Evolutionary conservation across 1,140 invertebrate species (phyloP).

Genomic region (Lepeophtheirus salmonis): DNA sequence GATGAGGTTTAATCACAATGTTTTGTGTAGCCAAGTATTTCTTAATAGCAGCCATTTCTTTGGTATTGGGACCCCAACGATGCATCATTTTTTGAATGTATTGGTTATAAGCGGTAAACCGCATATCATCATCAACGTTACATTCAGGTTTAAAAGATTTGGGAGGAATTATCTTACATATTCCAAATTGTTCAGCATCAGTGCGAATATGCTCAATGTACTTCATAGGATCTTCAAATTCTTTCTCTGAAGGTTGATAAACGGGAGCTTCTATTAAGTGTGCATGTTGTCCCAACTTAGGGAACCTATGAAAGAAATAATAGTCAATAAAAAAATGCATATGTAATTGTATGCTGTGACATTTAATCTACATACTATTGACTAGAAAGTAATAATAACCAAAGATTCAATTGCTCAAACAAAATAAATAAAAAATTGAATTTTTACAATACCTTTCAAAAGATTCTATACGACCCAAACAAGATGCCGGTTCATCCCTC

Average conservation of each 20-base stretch:
- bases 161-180: conserved; percentile 76
- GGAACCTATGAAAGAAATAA: conserved; percentile 6
- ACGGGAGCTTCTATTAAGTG: conserved; percentile 55
- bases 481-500: not conserved
- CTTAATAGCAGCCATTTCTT: conserved; percentile 64
- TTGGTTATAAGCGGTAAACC: conserved; percentile 75
- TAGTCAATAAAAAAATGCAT: no score
- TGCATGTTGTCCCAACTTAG: conserved; percentile 19
- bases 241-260: conserved; percentile 59
- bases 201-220: conserved; percentile 67
- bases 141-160: conserved; percentile 67
- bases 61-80: conserved; percentile 70
- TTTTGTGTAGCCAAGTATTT: conserved; percentile 58
- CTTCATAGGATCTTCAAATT: conserved; percentile 71
- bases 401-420: no score
- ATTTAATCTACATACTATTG: no score
- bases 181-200: conserved; percentile 57
- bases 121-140: conserved; percentile 59
- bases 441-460: not conserved
- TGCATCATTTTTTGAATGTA: conserved; percentile 72
- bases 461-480: not conserved
- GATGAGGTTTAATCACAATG: conserved; percentile 49
- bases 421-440: no score
- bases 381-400: no score
- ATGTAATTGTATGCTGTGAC: no score